Evolutionary conservation across 2,797 vertebrate species (phyloP), one percentile per base, ranked within the genome.

Genomic region (Thripadectes ignobilis): DNA sequence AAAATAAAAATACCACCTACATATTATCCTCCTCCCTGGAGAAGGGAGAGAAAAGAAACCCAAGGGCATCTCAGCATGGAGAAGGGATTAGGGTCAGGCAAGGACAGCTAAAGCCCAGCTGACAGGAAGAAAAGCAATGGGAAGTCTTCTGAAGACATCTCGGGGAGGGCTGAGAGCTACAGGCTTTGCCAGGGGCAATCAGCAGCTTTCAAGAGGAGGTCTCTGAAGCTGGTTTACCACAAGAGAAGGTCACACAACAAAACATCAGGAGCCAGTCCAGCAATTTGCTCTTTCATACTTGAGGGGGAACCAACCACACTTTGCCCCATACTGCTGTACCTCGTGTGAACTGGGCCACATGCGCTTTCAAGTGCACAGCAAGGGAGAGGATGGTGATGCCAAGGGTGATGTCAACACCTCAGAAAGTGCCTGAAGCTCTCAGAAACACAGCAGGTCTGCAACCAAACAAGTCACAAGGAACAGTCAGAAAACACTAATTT

Each of bases 271-370:
- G 26, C 26, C n/a, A 65, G 48, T 6, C 58, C 77, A 89, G 67
- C 1, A 10, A 36, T 86, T 74, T 83, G 58, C 39, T 38, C 12
- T 92, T 87, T 89, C 57, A 30, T 17, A 20, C 7, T 3, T 10
- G 4, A 17, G 6, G 30, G 48, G 10, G 7, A 88, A 23, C 17
- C 52, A 79, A 41, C 52, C 68, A 66, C 49, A 5, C 11, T 58
- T 49, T 52, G 36, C 22, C 63, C 65, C 23, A 12, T 21, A 30
- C 18, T 1, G 2, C 27, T 11, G 32, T 22, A 11, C 32, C 45
- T 67, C 12, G 1, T 6, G 26, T 55, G 67, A 82, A 52, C 43
- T n/a, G 29, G 59, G 51, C 30, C 63, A 46, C 0, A 0, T 12
- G 29, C 0, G 3, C 45, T 85, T 89, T 74, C 34, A 89, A 59